These are phyloP conservation scores for Myotis yumanensis DNA, from an alignment of 2,113 vertebrate species.

Conservation along the genomic window DNA sequence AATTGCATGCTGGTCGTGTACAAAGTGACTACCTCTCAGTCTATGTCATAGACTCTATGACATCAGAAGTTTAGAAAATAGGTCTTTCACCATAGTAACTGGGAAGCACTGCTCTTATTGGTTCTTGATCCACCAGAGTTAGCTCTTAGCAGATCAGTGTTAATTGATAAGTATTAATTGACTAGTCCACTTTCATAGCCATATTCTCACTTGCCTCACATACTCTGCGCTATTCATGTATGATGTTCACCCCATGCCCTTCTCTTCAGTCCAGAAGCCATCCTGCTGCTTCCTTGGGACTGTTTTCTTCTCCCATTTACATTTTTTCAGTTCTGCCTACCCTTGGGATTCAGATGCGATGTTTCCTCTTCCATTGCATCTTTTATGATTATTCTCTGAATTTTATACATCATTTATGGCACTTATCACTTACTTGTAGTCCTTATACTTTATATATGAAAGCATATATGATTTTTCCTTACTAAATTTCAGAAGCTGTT, in stretches of 20 bases:
- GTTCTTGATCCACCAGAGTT: not conserved
- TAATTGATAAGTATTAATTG: not conserved
- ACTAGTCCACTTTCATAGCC: accelerated
- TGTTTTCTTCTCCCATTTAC: not conserved
- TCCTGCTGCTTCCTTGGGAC: not conserved
- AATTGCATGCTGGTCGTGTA: not conserved
- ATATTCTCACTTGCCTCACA: not conserved
- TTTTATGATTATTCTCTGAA: not conserved
- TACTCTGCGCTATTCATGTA: accelerated
- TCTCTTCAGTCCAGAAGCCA: not conserved
- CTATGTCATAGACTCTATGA: not conserved
- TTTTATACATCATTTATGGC: not conserved
- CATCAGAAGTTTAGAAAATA: not conserved
- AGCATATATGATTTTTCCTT: not conserved
- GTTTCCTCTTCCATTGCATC: not conserved
- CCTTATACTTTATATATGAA: not conserved
- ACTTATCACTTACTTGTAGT: not conserved
- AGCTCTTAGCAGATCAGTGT: not conserved
- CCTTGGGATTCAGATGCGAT: not conserved
- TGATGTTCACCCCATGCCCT: not conserved
- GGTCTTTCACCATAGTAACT: not conserved
- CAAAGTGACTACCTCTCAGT: not conserved
- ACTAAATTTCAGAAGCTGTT: not conserved
- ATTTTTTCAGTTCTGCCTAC: not conserved
- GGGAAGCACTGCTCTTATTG: not conserved